Percentiles rank a stretch among this genome's conserved stretches.
phyloP scores from a whole-genome alignment of 2,888 invertebrate genomes.

The Oxycera nigricornis region DNA sequence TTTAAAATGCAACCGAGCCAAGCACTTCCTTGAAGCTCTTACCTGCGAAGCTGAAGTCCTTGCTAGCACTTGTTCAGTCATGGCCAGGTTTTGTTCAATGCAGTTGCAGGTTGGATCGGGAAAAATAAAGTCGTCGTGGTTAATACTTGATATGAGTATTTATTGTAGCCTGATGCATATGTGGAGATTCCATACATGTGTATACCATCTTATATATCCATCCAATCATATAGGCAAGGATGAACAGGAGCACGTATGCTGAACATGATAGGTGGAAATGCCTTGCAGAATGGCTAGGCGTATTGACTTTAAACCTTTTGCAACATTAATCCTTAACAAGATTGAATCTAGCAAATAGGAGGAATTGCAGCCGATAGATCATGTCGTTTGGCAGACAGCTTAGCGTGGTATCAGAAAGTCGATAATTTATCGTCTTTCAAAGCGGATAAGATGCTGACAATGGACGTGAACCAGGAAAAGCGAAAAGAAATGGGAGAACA shows the following conservation, averaged over 20 bases:
- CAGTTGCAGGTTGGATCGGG: not conserved
- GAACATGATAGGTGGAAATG: not conserved
- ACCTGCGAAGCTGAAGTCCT: not conserved
- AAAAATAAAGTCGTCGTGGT: slow-evolving; percentile 17
- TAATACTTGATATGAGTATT: not conserved
- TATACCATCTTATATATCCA: not conserved
- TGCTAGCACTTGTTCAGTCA: not conserved
- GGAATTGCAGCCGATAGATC: not conserved
- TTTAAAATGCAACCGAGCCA: not conserved
- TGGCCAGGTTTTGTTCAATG: not conserved
- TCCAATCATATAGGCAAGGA: not conserved
- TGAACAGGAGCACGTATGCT: not conserved
- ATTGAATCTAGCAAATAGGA: not conserved
- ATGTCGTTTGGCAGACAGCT: not conserved
- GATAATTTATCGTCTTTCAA: not conserved
- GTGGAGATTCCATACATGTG: not conserved
- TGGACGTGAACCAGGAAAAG: not conserved
- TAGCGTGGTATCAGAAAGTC: not conserved
- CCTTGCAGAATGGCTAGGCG: not conserved
- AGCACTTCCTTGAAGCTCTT: not conserved
- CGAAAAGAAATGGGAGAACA: too few relatives aligned
- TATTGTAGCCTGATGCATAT: not conserved
- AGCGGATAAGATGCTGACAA: not conserved
- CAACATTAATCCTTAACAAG: not conserved
- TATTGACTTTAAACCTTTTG: not conserved